Percentiles rank a stretch among this genome's conserved stretches.
phyloP scores from a whole-genome alignment of 2,113 vertebrate genomes.

The Naja naja region DNA sequence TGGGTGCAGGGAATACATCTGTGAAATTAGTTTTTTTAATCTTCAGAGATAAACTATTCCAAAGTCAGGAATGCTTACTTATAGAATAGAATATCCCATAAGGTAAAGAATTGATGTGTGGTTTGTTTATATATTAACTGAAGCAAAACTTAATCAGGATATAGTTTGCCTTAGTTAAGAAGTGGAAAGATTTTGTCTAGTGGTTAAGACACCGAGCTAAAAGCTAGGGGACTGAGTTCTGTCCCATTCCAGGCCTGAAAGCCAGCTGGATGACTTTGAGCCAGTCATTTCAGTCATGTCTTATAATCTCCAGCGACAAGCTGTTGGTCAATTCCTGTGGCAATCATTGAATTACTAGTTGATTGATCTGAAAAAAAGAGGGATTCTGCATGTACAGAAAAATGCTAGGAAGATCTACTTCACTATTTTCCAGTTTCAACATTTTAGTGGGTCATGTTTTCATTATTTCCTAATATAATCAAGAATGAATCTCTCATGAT shows the following conservation, averaged over 20 bases:
- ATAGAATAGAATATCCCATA: background rate
- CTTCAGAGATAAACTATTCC: background rate
- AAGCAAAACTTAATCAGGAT: background rate
- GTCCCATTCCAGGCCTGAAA: too few species aligned
- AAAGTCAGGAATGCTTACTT: background rate
- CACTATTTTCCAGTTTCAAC: background rate
- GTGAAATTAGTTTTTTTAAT: background rate
- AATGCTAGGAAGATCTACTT: background rate
- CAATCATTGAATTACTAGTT: too few species aligned
- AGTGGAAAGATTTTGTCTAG: background rate
- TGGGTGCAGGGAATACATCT: accelerated
- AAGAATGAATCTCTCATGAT: background rate
- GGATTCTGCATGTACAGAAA: too few species aligned
- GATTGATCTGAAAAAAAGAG: too few species aligned
- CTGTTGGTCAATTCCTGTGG: too few species aligned
- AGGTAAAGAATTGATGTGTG: accelerated
- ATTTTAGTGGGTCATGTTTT: background rate
- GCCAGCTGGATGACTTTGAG: too few species aligned
- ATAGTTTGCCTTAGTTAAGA: background rate
- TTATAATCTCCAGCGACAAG: too few species aligned
- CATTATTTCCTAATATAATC: background rate
- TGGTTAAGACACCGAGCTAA: too few species aligned
- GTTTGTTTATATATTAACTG: accelerated
- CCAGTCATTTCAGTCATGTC: too few species aligned
- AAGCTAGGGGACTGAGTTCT: too few species aligned